Evolutionary conservation across 2,797 vertebrate genomes (phyloP).

Genomic region (Sebastes iracundus): DNA sequence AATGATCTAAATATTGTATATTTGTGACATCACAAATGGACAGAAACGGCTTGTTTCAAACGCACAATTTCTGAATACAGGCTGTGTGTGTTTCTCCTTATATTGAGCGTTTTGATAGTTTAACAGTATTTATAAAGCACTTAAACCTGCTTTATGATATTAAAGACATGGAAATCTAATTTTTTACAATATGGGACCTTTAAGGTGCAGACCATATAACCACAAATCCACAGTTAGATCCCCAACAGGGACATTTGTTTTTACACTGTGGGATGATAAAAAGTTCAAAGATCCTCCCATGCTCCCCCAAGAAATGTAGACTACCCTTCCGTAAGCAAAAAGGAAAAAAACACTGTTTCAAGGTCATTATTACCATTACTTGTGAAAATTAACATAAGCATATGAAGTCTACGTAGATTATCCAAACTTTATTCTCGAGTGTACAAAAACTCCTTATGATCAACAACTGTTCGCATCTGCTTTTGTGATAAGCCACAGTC

Average conservation of each 20-base stretch:
- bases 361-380: background rate
- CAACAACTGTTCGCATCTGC: constrained; percentile 3
- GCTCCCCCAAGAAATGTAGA: background rate
- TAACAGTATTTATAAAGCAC: too few species aligned
- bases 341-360: background rate
- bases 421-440: background rate
- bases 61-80: too few species aligned
- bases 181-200: too few species aligned
- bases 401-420: background rate
- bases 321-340: background rate
- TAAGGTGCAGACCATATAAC: background rate
- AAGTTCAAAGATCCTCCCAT: background rate
- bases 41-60: too few species aligned
- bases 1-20: too few species aligned
- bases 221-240: too few species aligned
- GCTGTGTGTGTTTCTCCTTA: too few species aligned
- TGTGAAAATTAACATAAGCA: background rate
- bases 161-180: too few species aligned
- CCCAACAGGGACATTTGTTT: background rate
- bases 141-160: too few species aligned
- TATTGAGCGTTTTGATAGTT: too few species aligned
- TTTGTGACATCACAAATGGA: too few species aligned
- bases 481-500: background rate
- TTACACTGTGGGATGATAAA: background rate
- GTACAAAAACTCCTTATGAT: background rate